These are phyloP conservation scores for Agrochola lychnidis DNA, from an alignment of 2,888 invertebrate species.

Conservation along the genomic window DNA sequence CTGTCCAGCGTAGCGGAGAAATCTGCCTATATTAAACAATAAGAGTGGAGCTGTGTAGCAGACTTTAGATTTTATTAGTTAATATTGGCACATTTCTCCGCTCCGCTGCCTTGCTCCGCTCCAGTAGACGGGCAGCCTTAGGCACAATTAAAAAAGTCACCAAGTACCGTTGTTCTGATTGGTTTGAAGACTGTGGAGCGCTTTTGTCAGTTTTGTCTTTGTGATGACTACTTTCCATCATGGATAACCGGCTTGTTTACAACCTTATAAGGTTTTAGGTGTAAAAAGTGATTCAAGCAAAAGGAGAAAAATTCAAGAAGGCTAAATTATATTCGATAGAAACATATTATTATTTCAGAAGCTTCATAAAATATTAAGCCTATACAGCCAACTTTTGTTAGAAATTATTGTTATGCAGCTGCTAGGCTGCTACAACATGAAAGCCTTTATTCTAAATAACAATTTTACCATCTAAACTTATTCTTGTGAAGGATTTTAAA, in stretches of 20 bases:
- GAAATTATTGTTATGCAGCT: conserved; percentile 10
- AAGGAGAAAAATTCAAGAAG: background rate
- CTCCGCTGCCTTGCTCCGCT: too few relatives aligned
- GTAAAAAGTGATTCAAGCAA: background rate
- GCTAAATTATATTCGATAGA: background rate
- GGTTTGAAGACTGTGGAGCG: background rate
- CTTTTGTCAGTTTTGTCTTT: background rate
- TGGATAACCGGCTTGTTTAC: background rate
- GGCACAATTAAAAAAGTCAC: too few relatives aligned
- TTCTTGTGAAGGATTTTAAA: conserved; percentile 10
- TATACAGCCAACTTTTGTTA: background rate
- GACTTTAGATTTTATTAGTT: too few relatives aligned
- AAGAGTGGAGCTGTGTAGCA: too few relatives aligned
- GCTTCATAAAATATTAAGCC: background rate
- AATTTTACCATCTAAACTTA: background rate
- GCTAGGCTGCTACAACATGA: background rate
- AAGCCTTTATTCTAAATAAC: background rate
- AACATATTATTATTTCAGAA: background rate
- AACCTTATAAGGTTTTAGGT: background rate
- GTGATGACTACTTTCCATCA: background rate
- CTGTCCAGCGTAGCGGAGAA: too few relatives aligned
- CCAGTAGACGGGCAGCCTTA: too few relatives aligned
- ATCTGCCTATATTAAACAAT: too few relatives aligned
- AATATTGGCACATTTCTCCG: too few relatives aligned
- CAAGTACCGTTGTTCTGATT: background rate